phyloP scores from a whole-genome alignment of 2,113 vertebrate genomes.

The Tragelaphus buxtoni region DNA sequence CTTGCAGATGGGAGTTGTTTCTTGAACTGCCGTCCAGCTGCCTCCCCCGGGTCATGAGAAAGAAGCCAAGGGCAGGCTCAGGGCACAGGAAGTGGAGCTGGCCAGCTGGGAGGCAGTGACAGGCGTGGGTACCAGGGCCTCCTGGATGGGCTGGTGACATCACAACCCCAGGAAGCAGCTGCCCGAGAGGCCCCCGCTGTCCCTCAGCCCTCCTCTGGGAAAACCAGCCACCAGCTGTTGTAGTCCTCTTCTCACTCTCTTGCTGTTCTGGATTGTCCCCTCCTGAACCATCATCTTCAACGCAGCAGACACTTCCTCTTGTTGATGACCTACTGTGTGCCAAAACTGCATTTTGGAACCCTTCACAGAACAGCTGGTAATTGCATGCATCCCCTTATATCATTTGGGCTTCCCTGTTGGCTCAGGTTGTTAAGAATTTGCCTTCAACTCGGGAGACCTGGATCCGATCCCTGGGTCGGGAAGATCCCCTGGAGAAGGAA shows the following conservation, averaged over 20 bases:
- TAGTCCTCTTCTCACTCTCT: background rate
- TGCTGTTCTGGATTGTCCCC: background rate
- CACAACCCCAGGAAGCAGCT: slow-evolving; percentile 84
- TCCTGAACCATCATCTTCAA: background rate
- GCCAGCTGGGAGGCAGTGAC: slow-evolving; percentile 66
- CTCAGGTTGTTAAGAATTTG: background rate
- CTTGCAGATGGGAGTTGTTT: no score
- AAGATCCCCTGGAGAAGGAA: background rate
- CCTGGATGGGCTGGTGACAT: slow-evolving; percentile 80
- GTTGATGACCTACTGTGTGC: background rate
- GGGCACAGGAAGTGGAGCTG: slow-evolving; percentile 71
- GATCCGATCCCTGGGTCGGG: background rate
- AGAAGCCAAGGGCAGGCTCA: slow-evolving; percentile 45
- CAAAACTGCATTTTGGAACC: background rate
- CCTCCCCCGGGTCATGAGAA: slow-evolving; percentile 76
- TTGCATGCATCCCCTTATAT: rapidly evolving
- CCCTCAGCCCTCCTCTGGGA: slow-evolving; percentile 74
- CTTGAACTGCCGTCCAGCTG: slow-evolving; percentile 58
- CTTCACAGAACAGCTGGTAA: background rate
- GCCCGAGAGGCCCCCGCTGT: slow-evolving; percentile 69
- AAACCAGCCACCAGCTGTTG: slow-evolving; percentile 68
- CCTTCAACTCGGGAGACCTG: background rate
- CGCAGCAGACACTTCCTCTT: background rate
- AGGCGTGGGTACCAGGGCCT: slow-evolving; percentile 68
- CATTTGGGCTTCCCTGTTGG: background rate